Conservation (phyloP, 2,888 invertebrate genomes). For the Sisyra terminalis region DNA sequence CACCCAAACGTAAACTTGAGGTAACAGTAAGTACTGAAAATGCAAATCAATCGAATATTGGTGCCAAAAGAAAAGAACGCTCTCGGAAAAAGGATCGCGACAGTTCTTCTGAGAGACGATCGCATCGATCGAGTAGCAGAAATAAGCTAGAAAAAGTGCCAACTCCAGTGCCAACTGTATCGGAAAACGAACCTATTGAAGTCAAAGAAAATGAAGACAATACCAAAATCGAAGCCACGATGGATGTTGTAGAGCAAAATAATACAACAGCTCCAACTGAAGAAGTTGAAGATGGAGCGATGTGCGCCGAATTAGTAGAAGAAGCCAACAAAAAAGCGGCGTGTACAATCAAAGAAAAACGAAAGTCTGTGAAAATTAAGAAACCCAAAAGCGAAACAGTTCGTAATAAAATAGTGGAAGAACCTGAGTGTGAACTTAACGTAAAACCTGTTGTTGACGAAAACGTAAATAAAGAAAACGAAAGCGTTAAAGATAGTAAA, state of each 20-base stretch:
- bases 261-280: conserved; percentile 18
- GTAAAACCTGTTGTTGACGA: conserved; percentile 15
- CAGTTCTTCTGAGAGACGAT: conserved; percentile 6
- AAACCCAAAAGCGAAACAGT: conserved; percentile 13
- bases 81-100: conserved; percentile 19
- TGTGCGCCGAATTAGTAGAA: conserved; percentile 27
- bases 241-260: conserved; percentile 17
- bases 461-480: conserved; percentile 20
- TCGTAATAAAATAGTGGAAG: conserved; percentile 18
- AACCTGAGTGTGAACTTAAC: conserved; percentile 24
- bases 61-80: conserved; percentile 45
- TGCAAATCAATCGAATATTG: conserved; percentile 25
- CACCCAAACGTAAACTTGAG: conserved; percentile 61
- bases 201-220: conserved; percentile 8
- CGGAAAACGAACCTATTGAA: conserved; percentile 12
- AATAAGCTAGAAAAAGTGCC: conserved; percentile 13
- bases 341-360: conserved; percentile 13
- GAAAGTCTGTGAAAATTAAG: conserved; percentile 14
- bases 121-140: conserved; percentile 13
- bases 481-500: conserved; percentile 8
- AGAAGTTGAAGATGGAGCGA: conserved; percentile 24
- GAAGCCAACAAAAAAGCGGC: conserved; percentile 24
- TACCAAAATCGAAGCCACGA: conserved; percentile 16
- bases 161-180: conserved; percentile 11
- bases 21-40: conserved; percentile 56